phyloP scores from a whole-genome alignment of 1,140 invertebrate species.

The Dufourea novaeangliae region DNA sequence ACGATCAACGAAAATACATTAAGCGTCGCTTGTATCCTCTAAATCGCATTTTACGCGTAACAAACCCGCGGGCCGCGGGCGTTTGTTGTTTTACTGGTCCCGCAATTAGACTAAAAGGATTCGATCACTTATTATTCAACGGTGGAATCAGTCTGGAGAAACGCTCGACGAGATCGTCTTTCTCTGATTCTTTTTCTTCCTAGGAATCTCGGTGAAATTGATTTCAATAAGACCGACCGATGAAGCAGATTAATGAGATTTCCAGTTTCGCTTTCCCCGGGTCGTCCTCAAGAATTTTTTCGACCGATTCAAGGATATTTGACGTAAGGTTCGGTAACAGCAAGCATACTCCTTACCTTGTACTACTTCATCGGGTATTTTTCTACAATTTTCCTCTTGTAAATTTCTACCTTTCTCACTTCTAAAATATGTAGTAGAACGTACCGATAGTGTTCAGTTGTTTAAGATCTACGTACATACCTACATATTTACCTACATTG shows the following conservation, averaged over 20 bases:
- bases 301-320: neutral
- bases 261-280: neutral
- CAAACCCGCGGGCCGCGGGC: neutral
- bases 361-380: too few relatives aligned
- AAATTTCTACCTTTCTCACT: too few relatives aligned
- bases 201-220: conserved; percentile 24
- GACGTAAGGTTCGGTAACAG: neutral
- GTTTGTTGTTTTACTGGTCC: conserved; percentile 14
- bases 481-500: too few relatives aligned
- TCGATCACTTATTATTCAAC: conserved; percentile 45
- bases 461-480: too few relatives aligned
- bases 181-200: conserved; percentile 5
- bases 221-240: conserved; percentile 41
- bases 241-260: conserved; percentile 38
- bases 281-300: neutral
- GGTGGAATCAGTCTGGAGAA: conserved; percentile 10
- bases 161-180: neutral
- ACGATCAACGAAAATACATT: conserved; percentile 10
- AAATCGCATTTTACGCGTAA: conserved; percentile 6
- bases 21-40: neutral
- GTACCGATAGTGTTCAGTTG: too few relatives aligned
- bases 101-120: conserved; percentile 41
- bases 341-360: too few relatives aligned
- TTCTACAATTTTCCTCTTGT: too few relatives aligned
- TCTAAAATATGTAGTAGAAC: too few relatives aligned